Evolutionary conservation across 2,797 vertebrate genomes (phyloP), one percentile per base, ranked within the genome.

Genomic region (Siniperca obscura): DNA sequence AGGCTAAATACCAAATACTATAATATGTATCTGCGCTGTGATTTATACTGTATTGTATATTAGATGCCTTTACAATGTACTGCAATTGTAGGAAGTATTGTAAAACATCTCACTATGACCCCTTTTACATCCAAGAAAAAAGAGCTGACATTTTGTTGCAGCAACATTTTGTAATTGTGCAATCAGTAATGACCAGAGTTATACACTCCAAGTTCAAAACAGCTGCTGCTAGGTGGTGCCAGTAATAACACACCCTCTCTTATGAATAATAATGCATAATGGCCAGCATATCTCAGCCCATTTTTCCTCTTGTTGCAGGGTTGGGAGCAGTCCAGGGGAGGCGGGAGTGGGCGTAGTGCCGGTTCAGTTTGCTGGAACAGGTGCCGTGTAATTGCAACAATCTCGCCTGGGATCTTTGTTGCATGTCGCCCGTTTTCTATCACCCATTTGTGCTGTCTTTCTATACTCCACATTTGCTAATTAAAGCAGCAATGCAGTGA

Each of bases 231-330:
- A 6, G 36, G 44, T 17, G 61, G n/a, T 76, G 92, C 94, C 94
- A 94, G 87, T 22, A 76, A 93, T 81, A 94, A 93, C 91, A 95
- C 83, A 27, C 76, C 79, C 80, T 80, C 74, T 81, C 84, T 89
- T 83, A 90, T 92, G 87, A 93, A 91, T 85, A 93, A 92, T 92
- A 91, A 90, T 68, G 83, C 81, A 81, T 86, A 89, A 90, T 91
- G 83, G 77, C 86, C 84, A 76, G 85, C 81, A 80, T 90, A 93
- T 92, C 89, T 89, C 85, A 89, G 84, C 66, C 80, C 86, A 89
- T 93, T 91, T 91, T 74, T 91, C 83, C 80, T 88, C 50, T 81
- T 86, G 86, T 79, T 83, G 83, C 57, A 62, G 82, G 2, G 61
- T 46, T 93, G 93, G 91, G 84, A 82, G 67, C 16, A 2, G 71